Evolutionary conservation across 2,113 vertebrate genomes (phyloP).

Genomic region (Craseonycteris thonglongyai): DNA sequence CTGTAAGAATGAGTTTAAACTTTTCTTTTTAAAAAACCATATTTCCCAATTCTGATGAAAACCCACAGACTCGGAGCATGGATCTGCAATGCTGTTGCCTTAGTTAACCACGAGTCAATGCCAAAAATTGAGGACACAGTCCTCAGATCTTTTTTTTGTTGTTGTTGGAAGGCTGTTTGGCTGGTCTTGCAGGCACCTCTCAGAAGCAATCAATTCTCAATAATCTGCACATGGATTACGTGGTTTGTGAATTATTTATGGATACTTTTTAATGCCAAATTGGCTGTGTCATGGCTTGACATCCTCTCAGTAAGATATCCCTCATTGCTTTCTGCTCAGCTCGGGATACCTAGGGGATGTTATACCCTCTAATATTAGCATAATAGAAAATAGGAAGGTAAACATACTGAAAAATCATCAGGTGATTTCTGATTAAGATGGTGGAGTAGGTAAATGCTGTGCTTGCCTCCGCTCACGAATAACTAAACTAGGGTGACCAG

Average conservation of each 20-base stretch:
- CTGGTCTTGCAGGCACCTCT: background rate
- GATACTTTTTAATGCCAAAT: constrained; percentile 11
- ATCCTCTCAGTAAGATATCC: background rate
- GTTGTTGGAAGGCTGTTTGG: background rate
- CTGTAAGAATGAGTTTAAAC: background rate
- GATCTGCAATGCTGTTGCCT: background rate
- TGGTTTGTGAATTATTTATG: background rate
- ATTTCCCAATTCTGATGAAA: background rate
- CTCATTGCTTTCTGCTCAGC: background rate
- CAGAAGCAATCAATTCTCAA: background rate
- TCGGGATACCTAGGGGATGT: background rate
- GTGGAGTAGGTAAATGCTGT: too few relatives aligned
- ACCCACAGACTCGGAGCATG: background rate
- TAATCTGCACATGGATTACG: background rate
- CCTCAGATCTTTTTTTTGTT: background rate
- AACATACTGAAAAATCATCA: background rate
- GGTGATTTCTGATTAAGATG: too few relatives aligned
- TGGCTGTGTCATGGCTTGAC: background rate
- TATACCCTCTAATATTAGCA: background rate
- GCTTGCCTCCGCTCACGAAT: too few relatives aligned
- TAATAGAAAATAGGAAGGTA: background rate
- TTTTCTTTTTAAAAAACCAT: background rate
- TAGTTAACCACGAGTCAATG: background rate
- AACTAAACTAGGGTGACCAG: too few relatives aligned
- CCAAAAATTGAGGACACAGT: background rate